Evolutionary conservation across 2,797 vertebrate genomes (phyloP).

Genomic region (Melanogrammus aeglefinus): DNA sequence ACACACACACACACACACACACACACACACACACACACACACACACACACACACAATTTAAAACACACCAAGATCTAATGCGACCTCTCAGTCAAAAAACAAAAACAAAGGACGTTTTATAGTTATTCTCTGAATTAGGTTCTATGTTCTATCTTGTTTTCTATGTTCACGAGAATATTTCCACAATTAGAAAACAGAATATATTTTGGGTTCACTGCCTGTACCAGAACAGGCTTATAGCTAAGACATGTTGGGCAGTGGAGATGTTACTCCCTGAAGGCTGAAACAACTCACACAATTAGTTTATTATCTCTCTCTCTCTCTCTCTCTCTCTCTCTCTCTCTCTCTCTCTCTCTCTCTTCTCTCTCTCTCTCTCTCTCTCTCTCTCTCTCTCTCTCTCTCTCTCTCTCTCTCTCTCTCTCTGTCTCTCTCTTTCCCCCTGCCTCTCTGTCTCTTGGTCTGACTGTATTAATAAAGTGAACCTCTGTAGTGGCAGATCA

Average conservation of each 20-base stretch:
- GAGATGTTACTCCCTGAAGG: neutral
- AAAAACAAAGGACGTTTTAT: no score
- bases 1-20: conserved; percentile 14
- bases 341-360: conserved; percentile 5
- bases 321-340: conserved; percentile 16
- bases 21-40: no score
- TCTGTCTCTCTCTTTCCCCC: conserved; percentile 5
- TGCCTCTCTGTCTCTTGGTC: conserved; percentile 32
- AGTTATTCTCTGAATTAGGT: no score
- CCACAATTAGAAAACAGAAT: no score
- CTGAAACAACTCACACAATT: conserved; percentile 15
- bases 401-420: neutral
- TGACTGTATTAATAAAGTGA: conserved; percentile 34
- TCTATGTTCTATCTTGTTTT: no score
- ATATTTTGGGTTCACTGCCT: no score
- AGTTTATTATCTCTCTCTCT: conserved; percentile 28
- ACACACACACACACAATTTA: no score
- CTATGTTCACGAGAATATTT: no score
- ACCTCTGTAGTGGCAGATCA: conserved; percentile 37
- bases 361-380: conserved; percentile 20
- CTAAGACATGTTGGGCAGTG: no score
- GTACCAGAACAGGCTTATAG: no score
- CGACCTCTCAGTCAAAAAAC: no score
- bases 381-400: conserved; percentile 11
- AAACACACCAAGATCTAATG: no score